Percentiles rank a stretch among this genome's conserved stretches.
phyloP scores from a whole-genome alignment of 2,888 invertebrate species.

The Dasysyrphus tricinctus region DNA sequence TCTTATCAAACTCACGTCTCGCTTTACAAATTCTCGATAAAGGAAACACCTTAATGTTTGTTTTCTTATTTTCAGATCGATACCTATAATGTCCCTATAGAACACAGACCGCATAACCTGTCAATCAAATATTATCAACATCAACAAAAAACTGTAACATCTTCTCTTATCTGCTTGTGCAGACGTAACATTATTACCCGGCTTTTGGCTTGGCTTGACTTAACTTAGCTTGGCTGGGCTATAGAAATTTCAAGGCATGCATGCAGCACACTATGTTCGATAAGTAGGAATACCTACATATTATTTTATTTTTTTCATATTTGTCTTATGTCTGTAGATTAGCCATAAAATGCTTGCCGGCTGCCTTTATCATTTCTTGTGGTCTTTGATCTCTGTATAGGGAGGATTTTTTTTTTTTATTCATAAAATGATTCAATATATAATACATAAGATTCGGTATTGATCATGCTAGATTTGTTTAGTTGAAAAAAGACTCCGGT shows the following conservation, averaged over 20 bases:
- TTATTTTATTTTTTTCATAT: slow-evolving; percentile 29
- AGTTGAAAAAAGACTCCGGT: slow-evolving; percentile 15
- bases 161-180: slow-evolving; percentile 40
- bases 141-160: slow-evolving; percentile 24
- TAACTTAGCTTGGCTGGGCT: neutral
- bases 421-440: slow-evolving; percentile 34
- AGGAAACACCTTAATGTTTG: slow-evolving; percentile 5
- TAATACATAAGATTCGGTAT: slow-evolving; percentile 51
- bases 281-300: neutral
- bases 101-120: slow-evolving; percentile 1
- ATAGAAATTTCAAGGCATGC: neutral
- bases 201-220: slow-evolving; percentile 7
- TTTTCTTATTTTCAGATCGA: slow-evolving; percentile 6
- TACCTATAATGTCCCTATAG: neutral
- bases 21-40: neutral
- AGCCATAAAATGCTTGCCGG: slow-evolving; percentile 44
- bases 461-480: slow-evolving; percentile 45
- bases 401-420: slow-evolving; percentile 42
- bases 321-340: slow-evolving; percentile 59
- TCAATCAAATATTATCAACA: slow-evolving; percentile 43
- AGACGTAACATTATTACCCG: slow-evolving; percentile 38
- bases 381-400: slow-evolving; percentile 57
- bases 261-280: neutral
- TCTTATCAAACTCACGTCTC: neutral
- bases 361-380: slow-evolving; percentile 50